Percentiles rank a stretch among this genome's conserved stretches.
These are phyloP conservation scores for Furcula furcula DNA, from an alignment of 2,888 invertebrate genomes.

Conservation along the genomic window DNA sequence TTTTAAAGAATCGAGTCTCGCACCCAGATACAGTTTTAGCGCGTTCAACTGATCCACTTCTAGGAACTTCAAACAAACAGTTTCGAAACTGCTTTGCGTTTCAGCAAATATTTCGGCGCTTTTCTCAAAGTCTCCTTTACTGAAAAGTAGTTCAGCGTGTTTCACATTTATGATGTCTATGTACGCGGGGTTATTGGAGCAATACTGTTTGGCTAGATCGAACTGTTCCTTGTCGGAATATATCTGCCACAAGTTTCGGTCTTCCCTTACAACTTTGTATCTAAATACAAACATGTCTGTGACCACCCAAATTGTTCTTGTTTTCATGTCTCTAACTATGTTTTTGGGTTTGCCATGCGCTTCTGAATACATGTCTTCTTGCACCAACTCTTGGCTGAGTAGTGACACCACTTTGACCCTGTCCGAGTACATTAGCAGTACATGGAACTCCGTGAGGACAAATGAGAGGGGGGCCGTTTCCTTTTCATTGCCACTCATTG, in stretches of 20 bases:
- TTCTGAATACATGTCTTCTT: constrained; percentile 92
- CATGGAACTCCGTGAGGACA: constrained; percentile 95
- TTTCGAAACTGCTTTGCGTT: constrained; percentile 96
- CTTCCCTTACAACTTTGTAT: constrained; percentile 91
- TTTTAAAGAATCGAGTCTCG: constrained; percentile 88
- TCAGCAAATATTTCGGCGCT: constrained; percentile 95
- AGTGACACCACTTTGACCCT: constrained; percentile 92
- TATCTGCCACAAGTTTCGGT: constrained; percentile 93
- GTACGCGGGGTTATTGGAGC: constrained; percentile 89
- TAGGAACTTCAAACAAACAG: constrained; percentile 95
- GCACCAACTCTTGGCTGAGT: constrained; percentile 92
- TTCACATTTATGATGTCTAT: constrained; percentile 92
- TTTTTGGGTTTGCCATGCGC: constrained; percentile 89
- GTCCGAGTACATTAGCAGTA: constrained; percentile 90
- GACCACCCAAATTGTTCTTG: constrained; percentile 91
- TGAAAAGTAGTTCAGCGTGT: constrained; percentile 93
- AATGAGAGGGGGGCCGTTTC: constrained; percentile 85
- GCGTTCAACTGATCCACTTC: constrained; percentile 91
- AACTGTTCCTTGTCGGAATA: constrained; percentile 93
- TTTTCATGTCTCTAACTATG: constrained; percentile 90
- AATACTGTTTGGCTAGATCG: constrained; percentile 92
- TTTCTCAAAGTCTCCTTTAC: constrained; percentile 87
- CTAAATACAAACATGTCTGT: constrained; percentile 93
- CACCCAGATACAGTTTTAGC: constrained; percentile 92
- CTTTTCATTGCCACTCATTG: constrained; percentile 57